A percentile compares a stretch with the other conserved stretches of the same genome.
phyloP scores from a whole-genome alignment of 2,888 invertebrate genomes.

The Acanthosepion esculentum region DNA sequence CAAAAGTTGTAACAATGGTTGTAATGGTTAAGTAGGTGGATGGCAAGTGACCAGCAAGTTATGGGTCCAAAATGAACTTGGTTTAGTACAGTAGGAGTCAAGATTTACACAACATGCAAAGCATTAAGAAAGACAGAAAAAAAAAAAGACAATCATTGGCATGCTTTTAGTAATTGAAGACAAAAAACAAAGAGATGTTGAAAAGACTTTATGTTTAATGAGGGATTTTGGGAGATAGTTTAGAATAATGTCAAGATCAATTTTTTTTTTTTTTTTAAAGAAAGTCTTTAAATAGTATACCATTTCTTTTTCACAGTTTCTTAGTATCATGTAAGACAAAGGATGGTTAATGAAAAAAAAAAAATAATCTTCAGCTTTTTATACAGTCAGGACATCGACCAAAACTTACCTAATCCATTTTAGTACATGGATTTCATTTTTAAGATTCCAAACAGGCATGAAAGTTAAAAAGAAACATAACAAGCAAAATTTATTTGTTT shows the following conservation, averaged over 20 bases:
- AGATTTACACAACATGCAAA: neutral
- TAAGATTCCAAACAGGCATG: too few species aligned
- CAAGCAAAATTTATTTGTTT: too few species aligned
- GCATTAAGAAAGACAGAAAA: neutral
- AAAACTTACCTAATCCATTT: too few species aligned
- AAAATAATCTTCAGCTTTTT: neutral
- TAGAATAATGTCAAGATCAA: too few species aligned
- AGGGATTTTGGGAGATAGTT: too few species aligned
- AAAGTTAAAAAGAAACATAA: too few species aligned
- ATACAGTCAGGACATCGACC: too few species aligned
- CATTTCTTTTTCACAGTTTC: neutral
- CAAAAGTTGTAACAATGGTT: neutral
- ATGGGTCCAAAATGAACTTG: neutral
- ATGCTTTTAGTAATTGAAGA: neutral
- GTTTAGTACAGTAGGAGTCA: neutral
- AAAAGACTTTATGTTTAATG: too few species aligned
- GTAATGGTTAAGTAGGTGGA: neutral
- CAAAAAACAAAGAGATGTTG: neutral
- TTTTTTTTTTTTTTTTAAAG: too few species aligned
- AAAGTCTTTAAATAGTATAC: too few species aligned
- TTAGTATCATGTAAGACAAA: neutral
- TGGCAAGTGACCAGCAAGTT: conserved; percentile 33
- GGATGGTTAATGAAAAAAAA: neutral
- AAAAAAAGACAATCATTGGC: neutral
- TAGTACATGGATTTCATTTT: too few species aligned